Percentiles rank a stretch among this genome's conserved stretches.
These are phyloP conservation scores for Anneissia japonica DNA, from an alignment of 35 echinoderm and acorn worm genomes.

Conservation along the genomic window DNA sequence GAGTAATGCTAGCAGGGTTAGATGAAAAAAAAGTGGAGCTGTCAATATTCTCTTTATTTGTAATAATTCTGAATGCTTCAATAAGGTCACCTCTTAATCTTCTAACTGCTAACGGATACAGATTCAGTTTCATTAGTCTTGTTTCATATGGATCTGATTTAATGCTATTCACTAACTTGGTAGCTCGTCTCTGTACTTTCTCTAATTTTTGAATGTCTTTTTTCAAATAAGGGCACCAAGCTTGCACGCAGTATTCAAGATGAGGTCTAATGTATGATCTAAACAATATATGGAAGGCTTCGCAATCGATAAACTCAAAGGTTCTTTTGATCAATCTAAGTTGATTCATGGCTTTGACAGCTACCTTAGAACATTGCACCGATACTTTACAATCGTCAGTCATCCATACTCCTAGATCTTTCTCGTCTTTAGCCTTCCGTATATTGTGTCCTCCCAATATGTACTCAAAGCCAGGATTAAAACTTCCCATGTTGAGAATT, in stretches of 20 bases:
- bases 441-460: neutral
- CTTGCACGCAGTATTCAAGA: constrained; percentile 21
- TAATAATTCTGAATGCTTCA: too few species aligned
- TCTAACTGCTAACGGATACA: too few species aligned
- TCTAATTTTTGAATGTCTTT: constrained; percentile 18
- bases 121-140: too few species aligned
- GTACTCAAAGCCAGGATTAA: neutral
- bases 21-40: too few species aligned
- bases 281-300: neutral
- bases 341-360: constrained; percentile 22
- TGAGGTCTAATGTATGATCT: constrained; percentile 20
- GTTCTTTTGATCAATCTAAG: neutral
- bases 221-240: neutral
- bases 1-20: too few species aligned
- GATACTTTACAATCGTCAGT: constrained; percentile 13
- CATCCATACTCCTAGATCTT: constrained; percentile 5
- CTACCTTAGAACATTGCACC: constrained; percentile 11
- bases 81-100: too few species aligned
- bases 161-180: too few species aligned
- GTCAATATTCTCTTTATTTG: too few species aligned
- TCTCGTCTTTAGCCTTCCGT: neutral
- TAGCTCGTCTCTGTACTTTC: constrained; percentile 30
- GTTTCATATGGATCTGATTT: too few species aligned
- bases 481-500: constrained; percentile 1
- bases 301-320: neutral